Conservation (phyloP, 37 sponge, comb jelly and placozoan species). For the Bolinopsis microptera region DNA sequence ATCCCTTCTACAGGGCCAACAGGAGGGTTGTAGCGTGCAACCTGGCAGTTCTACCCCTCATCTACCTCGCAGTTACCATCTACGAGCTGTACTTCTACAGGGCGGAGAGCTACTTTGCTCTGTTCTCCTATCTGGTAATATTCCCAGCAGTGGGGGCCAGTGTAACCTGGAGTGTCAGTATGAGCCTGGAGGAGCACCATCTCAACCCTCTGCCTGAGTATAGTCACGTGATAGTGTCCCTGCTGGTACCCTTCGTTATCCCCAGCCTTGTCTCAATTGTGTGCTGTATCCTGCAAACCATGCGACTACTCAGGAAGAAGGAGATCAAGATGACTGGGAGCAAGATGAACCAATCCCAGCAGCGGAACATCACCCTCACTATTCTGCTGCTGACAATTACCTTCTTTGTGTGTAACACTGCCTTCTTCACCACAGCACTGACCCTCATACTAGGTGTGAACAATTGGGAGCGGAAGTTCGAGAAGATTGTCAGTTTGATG, state of each 20-base stretch:
- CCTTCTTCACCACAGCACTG: neutral
- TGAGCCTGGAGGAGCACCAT: neutral
- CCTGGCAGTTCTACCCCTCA: neutral
- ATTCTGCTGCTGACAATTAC: neutral
- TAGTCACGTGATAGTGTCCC: conserved; percentile 35
- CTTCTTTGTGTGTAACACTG: neutral
- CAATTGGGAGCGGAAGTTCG: neutral
- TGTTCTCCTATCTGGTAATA: conserved; percentile 33
- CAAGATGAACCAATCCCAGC: neutral
- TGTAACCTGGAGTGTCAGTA: neutral
- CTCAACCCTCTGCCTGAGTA: neutral
- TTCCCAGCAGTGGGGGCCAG: conserved; percentile 31
- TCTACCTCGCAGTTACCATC: neutral
- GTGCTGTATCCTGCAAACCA: neutral
- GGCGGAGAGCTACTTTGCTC: conserved; percentile 3
- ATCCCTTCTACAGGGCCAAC: neutral
- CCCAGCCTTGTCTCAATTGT: neutral
- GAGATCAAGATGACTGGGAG: neutral
- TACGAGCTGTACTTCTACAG: conserved; percentile 5
- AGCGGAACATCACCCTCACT: conserved; percentile 16
- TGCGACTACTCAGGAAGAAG: neutral
- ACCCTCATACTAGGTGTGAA: neutral
- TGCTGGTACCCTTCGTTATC: conserved; percentile 20
- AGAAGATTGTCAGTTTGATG: neutral
- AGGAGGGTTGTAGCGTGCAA: neutral